Evolutionary conservation across 2,797 vertebrate species (phyloP), one percentile per base, ranked within the genome.

Genomic region (Eremophila alpestris): DNA sequence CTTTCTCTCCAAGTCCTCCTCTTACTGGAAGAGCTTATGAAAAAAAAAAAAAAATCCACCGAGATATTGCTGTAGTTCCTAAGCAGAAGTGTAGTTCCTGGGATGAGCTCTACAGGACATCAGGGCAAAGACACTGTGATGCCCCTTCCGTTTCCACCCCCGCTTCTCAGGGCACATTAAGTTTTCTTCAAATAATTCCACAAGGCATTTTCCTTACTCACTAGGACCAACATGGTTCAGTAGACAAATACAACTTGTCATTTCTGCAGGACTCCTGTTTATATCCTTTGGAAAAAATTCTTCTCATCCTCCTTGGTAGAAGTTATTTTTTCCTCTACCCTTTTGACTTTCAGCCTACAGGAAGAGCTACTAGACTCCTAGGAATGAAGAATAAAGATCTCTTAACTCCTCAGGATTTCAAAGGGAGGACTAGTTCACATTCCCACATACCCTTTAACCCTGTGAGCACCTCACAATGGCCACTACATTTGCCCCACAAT

Each of bases 191-290:
- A 24, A 34, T 95, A 93, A 93, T 74, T 80, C 77, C 73, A 90
- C 48, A 89, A 92, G 80, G 55, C 82, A 93, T 89, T 87, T 91
- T 90, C 70, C 68, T 94, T 93, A 94, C 85, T 96, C 90, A 87
- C 68, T 68, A 87, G 58, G 58, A 74, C 43, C 45, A 95, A 77
- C 32, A 87, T 22, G 43, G 49, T 87, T 94, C 86, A 69, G 34
- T 51, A 92, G 63, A 87, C 85, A 94, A 93, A 94, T 55, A 22
- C 3, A 89, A 38, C 76, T 91, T 93, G 94, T 81, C 64, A 92
- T 95, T 94, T 95, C 87, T 88, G 34, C 51, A 91, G 76, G 67
- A 95, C 43, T 88, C 34, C 70, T 56, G 24, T 62, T 91, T 91
- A 80, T 48, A 86, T 86, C 40, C 52, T 83, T 93, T 3, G 4